Evolutionary conservation across 2,888 invertebrate species (phyloP).

Genomic region (Chaitophorus viminalis): DNA sequence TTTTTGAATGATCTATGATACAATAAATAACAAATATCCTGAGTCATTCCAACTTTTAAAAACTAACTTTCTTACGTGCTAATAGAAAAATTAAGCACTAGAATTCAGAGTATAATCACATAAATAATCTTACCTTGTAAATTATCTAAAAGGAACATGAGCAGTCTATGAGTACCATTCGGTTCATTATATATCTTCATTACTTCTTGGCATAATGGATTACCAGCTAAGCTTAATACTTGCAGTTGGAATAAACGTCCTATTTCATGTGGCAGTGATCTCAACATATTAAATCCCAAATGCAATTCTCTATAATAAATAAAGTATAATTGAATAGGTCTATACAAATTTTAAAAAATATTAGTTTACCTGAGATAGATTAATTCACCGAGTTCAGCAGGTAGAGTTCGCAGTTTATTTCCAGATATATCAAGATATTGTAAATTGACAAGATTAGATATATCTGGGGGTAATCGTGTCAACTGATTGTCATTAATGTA

Average conservation of each 20-base stretch:
- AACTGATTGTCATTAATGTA: constrained; percentile 97
- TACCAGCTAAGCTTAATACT: constrained; percentile 90
- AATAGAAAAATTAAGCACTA: not conserved
- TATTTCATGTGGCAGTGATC: constrained; percentile 94
- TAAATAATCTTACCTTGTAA: constrained; percentile 80
- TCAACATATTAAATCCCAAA: constrained; percentile 92
- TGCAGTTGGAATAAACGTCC: constrained; percentile 97
- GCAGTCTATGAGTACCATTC: constrained; percentile 93
- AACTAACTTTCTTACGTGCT: not conserved
- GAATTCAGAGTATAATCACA: constrained; percentile 43
- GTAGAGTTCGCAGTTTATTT: constrained; percentile 93
- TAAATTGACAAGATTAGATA: constrained; percentile 84
- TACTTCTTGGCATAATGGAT: constrained; percentile 93
- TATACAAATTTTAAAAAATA: constrained; percentile 9
- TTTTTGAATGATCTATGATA: no score
- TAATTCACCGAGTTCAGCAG: constrained; percentile 96
- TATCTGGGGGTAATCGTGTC: constrained; percentile 89
- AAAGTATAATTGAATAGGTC: not conserved
- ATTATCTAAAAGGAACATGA: constrained; percentile 95
- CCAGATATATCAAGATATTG: constrained; percentile 91
- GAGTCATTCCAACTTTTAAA: not conserved
- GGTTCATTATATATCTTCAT: constrained; percentile 90
- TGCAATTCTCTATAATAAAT: constrained; percentile 82
- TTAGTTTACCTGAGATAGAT: constrained; percentile 83
- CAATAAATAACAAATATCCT: no score